Percentiles rank a stretch among this genome's conserved stretches.
Conservation (phyloP, 1,140 invertebrate species). For the Calephelis virginiensis region DNA sequence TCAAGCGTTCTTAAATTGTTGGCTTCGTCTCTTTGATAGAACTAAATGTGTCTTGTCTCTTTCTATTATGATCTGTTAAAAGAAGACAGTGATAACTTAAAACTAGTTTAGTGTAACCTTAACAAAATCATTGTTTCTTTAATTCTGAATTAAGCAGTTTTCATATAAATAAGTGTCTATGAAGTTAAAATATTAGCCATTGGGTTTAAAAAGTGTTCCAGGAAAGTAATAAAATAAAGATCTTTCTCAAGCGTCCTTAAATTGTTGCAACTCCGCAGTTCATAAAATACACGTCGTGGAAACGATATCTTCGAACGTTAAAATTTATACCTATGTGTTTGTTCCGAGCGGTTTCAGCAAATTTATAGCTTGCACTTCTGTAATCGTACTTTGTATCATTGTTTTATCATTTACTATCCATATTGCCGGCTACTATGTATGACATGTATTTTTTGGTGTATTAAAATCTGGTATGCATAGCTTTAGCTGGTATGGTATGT, state of each 20-base stretch:
- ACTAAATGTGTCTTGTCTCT: too few relatives aligned
- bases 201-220: too few relatives aligned
- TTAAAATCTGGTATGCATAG: too few relatives aligned
- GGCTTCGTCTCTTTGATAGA: background rate
- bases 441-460: too few relatives aligned
- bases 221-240: slow-evolving; percentile 8
- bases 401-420: slow-evolving; percentile 3
- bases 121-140: too few relatives aligned
- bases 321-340: slow-evolving; percentile 30
- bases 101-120: too few relatives aligned
- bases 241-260: slow-evolving; percentile 4
- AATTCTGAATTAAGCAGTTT: too few relatives aligned
- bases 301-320: slow-evolving; percentile 31
- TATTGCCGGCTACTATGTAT: background rate
- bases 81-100: too few relatives aligned
- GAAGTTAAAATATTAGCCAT: too few relatives aligned
- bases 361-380: slow-evolving; percentile 25
- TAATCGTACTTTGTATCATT: slow-evolving; percentile 16
- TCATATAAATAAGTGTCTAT: too few relatives aligned
- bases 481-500: too few relatives aligned
- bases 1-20: slow-evolving; percentile 19
- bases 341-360: slow-evolving; percentile 24
- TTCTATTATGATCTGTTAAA: too few relatives aligned
- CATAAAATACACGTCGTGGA: slow-evolving; percentile 33
- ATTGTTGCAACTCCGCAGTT: slow-evolving; percentile 30